Evolutionary conservation across 1,140 invertebrate species (phyloP), one percentile per base, ranked within the genome.

Genomic region (Drosophila repletoides): DNA sequence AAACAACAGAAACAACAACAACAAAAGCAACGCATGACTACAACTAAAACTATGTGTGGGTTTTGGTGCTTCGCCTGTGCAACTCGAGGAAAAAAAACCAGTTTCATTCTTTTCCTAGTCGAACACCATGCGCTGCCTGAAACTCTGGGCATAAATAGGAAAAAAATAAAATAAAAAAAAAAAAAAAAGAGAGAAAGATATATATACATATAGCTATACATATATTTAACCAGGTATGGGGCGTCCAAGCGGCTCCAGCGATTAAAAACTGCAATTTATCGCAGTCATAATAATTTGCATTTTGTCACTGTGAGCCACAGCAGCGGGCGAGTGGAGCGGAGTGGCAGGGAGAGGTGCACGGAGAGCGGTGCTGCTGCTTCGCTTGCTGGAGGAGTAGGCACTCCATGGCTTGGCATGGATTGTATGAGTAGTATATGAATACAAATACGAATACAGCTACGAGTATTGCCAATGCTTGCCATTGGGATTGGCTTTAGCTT

Each of bases 251-350:
- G 64, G 71, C 76, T 75, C 55, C 76, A 81, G 45, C 76, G 76
- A 84, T 84, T 84, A 84, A 84, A 84, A 86, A 86, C 79, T 86
- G 79, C 79, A 84, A 86, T 84, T 84, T 84, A 84, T 84, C 80
- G 79, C 80, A 83, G 79, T 84, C 80, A 84, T 84, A 84, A 84
- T 84, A 86, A 84, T 84, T 84, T 86, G 79, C 79, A 84, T 84
- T 84, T 84, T 84, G 79, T 84, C 79, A 86, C 79, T 86, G 79
- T 63, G 58, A 66, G 59, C 56, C 52, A 49, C 52, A 59, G 31
- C 52, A 24, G 41, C 43, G 51, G 19, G n/a, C n/a, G n/a, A n/a
- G n/a, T n/a, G n/a, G n/a, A n/a, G n/a, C n/a, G n/a, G n/a, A n/a
- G n/a, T n/a, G n/a, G n/a, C n/a, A n/a, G n/a, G n/a, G n/a, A n/a